A percentile compares a stretch with the other conserved stretches of the same genome.
Conservation (phyloP, 2,888 invertebrate species). For the Eurytoma adleriae region DNA sequence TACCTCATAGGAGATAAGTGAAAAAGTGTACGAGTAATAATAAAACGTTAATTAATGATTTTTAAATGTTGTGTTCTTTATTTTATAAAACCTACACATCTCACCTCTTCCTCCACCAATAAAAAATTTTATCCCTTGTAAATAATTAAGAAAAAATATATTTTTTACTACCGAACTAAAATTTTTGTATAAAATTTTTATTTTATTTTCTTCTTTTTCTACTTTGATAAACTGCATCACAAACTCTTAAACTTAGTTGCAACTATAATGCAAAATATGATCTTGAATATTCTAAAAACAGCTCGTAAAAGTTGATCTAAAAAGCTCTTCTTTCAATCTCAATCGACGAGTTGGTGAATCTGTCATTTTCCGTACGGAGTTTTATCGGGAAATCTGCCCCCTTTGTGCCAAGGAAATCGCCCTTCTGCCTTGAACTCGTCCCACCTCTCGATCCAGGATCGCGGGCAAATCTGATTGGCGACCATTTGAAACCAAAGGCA, state of each 20-base stretch:
- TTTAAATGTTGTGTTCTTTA: constrained; percentile 27
- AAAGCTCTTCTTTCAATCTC: too few species aligned
- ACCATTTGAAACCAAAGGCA: constrained; percentile 70
- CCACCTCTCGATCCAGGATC: constrained; percentile 67
- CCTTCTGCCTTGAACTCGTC: constrained; percentile 63
- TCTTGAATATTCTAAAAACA: too few species aligned
- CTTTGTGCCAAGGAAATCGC: constrained; percentile 64
- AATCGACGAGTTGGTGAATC: not conserved
- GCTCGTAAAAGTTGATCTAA: too few species aligned
- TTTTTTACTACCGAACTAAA: not conserved
- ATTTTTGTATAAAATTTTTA: not conserved
- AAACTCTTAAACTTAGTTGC: too few species aligned
- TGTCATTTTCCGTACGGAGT: constrained; percentile 40
- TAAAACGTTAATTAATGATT: constrained; percentile 53
- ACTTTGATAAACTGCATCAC: too few species aligned
- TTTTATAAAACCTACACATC: not conserved
- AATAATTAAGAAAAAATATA: not conserved
- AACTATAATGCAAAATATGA: too few species aligned
- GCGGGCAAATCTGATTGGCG: constrained; percentile 67
- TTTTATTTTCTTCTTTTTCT: too few species aligned
- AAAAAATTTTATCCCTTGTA: not conserved
- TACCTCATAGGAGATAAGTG: constrained; percentile 50
- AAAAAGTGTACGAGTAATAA: constrained; percentile 53
- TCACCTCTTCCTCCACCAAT: not conserved
- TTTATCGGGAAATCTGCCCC: not conserved